Percentiles rank a stretch among this genome's conserved stretches.
Conservation (phyloP, 2,888 invertebrate species). For the Carcina quercana region DNA sequence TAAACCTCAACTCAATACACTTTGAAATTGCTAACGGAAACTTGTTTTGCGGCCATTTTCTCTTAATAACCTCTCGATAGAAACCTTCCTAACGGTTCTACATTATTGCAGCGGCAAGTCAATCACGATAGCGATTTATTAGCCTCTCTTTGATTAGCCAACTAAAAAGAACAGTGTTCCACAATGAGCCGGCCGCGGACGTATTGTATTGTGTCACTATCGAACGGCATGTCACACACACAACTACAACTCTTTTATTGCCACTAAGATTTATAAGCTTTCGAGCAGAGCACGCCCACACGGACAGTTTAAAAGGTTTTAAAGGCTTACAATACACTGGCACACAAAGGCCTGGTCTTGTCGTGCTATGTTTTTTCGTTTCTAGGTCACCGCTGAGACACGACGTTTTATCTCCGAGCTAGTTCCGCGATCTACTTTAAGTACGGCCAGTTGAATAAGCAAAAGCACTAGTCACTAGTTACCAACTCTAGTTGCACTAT, state of each 20-base stretch:
- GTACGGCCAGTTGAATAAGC: no score
- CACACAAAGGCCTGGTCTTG: constrained; percentile 27
- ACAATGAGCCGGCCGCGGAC: constrained; percentile 39
- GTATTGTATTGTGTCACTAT: constrained; percentile 51
- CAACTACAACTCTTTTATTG: constrained; percentile 24
- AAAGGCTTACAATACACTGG: constrained; percentile 30
- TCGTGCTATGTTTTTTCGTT: constrained; percentile 50
- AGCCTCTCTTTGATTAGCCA: no score
- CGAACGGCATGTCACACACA: constrained; percentile 41
- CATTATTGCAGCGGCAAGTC: no score
- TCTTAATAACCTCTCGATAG: no score
- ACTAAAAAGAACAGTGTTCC: no score
- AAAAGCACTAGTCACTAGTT: neutral
- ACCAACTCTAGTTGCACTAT: no score
- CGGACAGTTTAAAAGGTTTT: constrained; percentile 21
- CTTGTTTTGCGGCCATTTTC: no score
- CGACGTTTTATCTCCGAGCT: constrained; percentile 28
- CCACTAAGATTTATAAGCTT: constrained; percentile 55
- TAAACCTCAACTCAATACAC: no score
- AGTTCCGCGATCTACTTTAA: constrained; percentile 55
- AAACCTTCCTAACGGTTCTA: no score
- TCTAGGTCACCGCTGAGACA: constrained; percentile 48
- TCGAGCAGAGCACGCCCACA: constrained; percentile 53
- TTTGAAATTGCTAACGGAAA: no score
- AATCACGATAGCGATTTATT: no score